A percentile compares a stretch with the other conserved stretches of the same genome.
Conservation (phyloP, 2,888 invertebrate species). For the Chironomus tentans region DNA sequence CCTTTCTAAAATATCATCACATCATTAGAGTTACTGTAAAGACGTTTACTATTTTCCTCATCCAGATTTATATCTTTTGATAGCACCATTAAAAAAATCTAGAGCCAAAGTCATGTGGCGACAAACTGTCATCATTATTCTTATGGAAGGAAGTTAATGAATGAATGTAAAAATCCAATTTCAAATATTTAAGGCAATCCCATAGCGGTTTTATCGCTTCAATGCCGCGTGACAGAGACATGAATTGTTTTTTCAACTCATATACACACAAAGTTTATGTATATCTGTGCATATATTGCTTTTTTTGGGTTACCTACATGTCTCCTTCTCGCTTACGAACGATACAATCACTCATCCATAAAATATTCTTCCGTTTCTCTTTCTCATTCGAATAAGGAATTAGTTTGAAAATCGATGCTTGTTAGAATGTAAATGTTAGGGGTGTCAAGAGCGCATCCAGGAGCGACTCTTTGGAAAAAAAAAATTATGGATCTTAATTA, state of each 20-base stretch:
- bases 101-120: background rate
- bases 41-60: too few species aligned
- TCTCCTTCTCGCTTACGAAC: background rate
- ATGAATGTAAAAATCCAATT: background rate
- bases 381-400: background rate
- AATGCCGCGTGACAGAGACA: background rate
- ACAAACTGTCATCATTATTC: background rate
- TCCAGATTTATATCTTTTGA: too few species aligned
- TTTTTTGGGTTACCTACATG: background rate
- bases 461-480: too few species aligned
- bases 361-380: conserved; percentile 6
- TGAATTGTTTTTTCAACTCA: background rate
- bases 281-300: too few species aligned
- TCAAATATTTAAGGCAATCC: background rate
- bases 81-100: too few species aligned
- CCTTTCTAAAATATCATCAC: too few species aligned
- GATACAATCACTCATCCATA: background rate
- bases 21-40: too few species aligned
- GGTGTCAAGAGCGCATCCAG: too few species aligned
- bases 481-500: too few species aligned
- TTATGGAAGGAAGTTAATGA: background rate
- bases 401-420: too few species aligned
- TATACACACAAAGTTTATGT: background rate
- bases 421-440: too few species aligned
- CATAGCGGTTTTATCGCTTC: background rate